These are phyloP conservation scores for Podarcis lilfordi DNA, from an alignment of 2,797 vertebrate genomes.

Conservation along the genomic window DNA sequence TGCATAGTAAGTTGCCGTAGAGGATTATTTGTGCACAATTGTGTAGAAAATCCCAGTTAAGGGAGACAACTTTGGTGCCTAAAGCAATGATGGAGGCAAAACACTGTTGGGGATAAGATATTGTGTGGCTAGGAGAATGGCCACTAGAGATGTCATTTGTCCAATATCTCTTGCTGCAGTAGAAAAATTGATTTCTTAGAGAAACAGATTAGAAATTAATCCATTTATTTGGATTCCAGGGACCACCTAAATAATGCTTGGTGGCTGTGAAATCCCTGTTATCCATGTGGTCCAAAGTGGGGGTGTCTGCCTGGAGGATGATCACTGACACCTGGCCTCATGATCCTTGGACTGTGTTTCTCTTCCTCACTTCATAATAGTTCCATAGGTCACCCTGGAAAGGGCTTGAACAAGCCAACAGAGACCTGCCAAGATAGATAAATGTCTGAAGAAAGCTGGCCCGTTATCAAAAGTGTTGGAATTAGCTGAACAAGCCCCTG, in stretches of 20 bases:
- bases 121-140: not conserved
- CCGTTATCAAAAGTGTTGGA: not conserved
- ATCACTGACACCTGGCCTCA: not conserved
- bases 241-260: not conserved
- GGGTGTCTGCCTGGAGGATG: not conserved
- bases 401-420: not conserved
- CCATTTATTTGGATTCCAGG: not conserved
- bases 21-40: not conserved
- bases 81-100: not conserved
- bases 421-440: constrained; percentile 4
- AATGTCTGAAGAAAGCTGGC: constrained; percentile 8
- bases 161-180: not conserved
- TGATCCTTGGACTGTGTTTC: not conserved
- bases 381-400: not conserved
- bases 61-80: not conserved
- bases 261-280: not conserved
- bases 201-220: not conserved
- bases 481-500: constrained; percentile 31
- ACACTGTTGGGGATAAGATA: not conserved
- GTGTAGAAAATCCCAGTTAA: not conserved
- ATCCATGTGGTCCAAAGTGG: not conserved
- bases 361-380: not conserved
- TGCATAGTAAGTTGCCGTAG: not conserved
- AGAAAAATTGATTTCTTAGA: not conserved
- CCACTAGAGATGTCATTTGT: not conserved